These are phyloP conservation scores for Hirundo rustica DNA, from an alignment of 2,797 vertebrate genomes.

Conservation along the genomic window DNA sequence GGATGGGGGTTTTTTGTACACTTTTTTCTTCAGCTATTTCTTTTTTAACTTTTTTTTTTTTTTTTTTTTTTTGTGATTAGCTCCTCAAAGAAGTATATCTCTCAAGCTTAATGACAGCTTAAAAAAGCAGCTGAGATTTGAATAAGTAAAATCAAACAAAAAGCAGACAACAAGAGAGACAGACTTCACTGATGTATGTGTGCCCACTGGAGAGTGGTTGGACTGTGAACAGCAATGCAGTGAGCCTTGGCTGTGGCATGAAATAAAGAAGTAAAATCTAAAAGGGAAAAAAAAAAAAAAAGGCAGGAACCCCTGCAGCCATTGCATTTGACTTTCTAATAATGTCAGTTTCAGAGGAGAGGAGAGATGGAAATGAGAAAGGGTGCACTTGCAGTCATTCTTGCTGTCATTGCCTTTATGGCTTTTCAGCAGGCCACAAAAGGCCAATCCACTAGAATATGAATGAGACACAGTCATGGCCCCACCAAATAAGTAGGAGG, in stretches of 20 bases:
- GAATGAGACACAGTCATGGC: conserved; percentile 57
- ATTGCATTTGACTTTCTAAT: conserved; percentile 57
- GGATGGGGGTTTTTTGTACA: rapidly evolving
- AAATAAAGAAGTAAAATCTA: background rate
- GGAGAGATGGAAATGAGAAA: conserved; percentile 48
- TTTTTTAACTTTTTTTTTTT: background rate
- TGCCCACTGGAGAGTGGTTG: background rate
- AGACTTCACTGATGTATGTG: background rate
- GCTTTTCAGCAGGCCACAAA: conserved; percentile 62
- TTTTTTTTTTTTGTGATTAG: background rate
- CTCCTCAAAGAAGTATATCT: background rate
- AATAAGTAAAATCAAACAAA: background rate
- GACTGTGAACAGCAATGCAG: background rate
- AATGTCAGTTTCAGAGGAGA: conserved; percentile 33
- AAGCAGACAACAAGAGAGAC: background rate
- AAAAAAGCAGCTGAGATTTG: background rate
- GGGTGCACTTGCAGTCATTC: conserved; percentile 51
- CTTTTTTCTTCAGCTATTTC: background rate
- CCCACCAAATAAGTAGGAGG: conserved; percentile 37
- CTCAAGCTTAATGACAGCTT: background rate
- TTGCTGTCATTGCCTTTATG: conserved; percentile 49
- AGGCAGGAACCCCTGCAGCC: background rate
- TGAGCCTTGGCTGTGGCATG: background rate
- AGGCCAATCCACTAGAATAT: conserved; percentile 60
- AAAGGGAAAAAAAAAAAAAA: background rate